Conservation (phyloP, 2,113 vertebrate species). For the Lampris megalopsis region DNA sequence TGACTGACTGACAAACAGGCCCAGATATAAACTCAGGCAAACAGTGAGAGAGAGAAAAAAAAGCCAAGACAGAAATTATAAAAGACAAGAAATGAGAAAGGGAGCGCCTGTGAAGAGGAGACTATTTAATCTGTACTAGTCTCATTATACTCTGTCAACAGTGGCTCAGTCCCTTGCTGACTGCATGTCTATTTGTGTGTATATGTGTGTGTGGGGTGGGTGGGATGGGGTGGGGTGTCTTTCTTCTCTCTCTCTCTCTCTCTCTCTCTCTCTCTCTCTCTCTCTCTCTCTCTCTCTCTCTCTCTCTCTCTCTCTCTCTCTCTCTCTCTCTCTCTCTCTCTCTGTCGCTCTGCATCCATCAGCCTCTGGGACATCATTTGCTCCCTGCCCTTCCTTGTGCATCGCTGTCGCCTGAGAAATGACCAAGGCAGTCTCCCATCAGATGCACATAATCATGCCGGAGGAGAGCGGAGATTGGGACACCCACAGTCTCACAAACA, state of each 20-base stretch:
- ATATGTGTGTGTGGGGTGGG: not conserved
- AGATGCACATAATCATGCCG: constrained; percentile 30
- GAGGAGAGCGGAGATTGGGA: constrained; percentile 9
- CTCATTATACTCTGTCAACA: constrained; percentile 57
- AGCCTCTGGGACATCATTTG: constrained; percentile 33
- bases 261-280: no score
- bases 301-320: no score
- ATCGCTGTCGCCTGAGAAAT: constrained; percentile 14
- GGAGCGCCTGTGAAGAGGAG: not conserved
- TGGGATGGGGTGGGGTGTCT: constrained; percentile 16
- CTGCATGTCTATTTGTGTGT: not conserved
- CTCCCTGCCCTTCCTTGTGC: constrained; percentile 22
- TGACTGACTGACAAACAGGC: no score
- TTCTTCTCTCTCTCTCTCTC: constrained; percentile 4
- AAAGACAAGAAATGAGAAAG: constrained; percentile 31
- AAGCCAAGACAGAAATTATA: constrained; percentile 42
- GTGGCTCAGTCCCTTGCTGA: constrained; percentile 21
- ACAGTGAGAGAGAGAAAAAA: constrained; percentile 4
- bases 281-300: no score
- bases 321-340: no score
- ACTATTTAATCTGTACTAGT: not conserved
- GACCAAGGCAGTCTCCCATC: constrained; percentile 13
- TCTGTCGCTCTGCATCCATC: no score
- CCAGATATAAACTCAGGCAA: constrained; percentile 24
- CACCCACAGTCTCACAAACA: not conserved